Evolutionary conservation across 2,797 vertebrate genomes (phyloP).

Genomic region (Gadopsis marmoratus): DNA sequence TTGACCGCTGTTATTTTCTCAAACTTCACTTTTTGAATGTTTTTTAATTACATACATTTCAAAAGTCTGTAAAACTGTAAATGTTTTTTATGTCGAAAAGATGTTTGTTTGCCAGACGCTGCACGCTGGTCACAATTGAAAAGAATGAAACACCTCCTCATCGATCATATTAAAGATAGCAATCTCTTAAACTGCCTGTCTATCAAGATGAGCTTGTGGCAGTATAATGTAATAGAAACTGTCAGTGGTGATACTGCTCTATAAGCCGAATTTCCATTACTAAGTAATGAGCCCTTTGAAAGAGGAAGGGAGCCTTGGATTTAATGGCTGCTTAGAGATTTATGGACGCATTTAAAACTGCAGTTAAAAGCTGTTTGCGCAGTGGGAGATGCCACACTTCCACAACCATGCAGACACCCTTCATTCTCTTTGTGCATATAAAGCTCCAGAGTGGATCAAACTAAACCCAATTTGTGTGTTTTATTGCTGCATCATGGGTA

Average conservation of each 20-base stretch:
- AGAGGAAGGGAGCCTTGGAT: conserved; percentile 7
- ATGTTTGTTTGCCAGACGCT: background rate
- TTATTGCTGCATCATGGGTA: background rate
- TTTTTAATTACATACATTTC: background rate
- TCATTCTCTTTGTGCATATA: background rate
- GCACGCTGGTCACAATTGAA: background rate
- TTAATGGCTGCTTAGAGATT: conserved; percentile 51
- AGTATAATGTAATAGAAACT: conserved; percentile 31
- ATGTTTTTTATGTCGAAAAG: background rate
- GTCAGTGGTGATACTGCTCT: background rate
- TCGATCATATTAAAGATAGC: background rate
- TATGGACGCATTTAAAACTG: conserved; percentile 30
- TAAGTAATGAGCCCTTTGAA: conserved; percentile 42
- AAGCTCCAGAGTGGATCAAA: background rate
- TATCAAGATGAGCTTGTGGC: conserved; percentile 12
- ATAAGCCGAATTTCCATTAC: conserved; percentile 17
- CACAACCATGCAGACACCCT: background rate
- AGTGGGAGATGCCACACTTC: conserved; percentile 18
- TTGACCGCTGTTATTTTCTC: background rate
- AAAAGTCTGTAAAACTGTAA: background rate
- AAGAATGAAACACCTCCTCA: background rate
- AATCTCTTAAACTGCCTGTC: conserved; percentile 3
- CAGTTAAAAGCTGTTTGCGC: conserved; percentile 46
- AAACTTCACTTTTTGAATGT: too few relatives aligned
- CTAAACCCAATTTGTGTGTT: background rate